Conservation (phyloP, 1,140 invertebrate genomes). For the Habropoda laboriosa region DNA sequence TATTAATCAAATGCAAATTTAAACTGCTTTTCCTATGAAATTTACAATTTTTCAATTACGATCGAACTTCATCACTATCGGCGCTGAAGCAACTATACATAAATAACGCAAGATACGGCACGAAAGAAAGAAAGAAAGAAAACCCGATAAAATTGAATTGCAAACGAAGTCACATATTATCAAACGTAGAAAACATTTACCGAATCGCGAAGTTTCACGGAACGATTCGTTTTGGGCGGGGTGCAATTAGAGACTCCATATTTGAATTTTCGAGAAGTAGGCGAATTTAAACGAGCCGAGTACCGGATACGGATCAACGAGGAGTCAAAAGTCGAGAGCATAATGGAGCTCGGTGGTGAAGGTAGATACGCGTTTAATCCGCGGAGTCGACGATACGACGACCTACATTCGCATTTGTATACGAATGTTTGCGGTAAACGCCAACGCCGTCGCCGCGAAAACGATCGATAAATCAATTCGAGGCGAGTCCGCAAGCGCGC, state of each 20-base stretch:
- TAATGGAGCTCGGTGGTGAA: background rate
- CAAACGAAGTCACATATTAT: no score
- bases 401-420: slow-evolving; percentile 57
- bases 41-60: no score
- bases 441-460: slow-evolving; percentile 42
- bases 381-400: slow-evolving; percentile 36
- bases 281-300: background rate
- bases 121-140: no score
- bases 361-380: slow-evolving; percentile 21
- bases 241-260: background rate
- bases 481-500: slow-evolving; percentile 57
- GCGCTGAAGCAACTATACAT: no score
- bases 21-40: no score
- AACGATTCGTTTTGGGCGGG: background rate
- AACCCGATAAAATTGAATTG: no score
- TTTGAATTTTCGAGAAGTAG: background rate
- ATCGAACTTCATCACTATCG: no score
- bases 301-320: background rate
- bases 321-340: slow-evolving; percentile 19
- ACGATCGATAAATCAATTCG: slow-evolving; percentile 68
- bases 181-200: no score
- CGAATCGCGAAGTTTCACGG: background rate
- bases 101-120: no score
- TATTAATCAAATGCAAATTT: no score
- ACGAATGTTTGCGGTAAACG: slow-evolving; percentile 59